A percentile compares a stretch with the other conserved stretches of the same genome.
phyloP scores from a whole-genome alignment of 2,888 invertebrate species.

The Pheosia tremula region DNA sequence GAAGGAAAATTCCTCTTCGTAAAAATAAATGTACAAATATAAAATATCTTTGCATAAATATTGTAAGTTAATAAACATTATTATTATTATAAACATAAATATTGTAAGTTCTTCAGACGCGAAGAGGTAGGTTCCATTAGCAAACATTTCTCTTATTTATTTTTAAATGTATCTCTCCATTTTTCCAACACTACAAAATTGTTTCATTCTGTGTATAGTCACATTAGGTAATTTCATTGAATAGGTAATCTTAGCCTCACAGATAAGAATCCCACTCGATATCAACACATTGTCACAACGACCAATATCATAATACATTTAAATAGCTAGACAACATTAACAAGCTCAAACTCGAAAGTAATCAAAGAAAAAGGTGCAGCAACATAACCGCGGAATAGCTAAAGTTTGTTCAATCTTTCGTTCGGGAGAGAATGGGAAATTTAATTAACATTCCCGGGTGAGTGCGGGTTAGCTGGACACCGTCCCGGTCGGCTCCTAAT shows the following conservation, averaged over 20 bases:
- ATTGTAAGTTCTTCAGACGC: background rate
- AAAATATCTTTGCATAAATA: slow-evolving; percentile 17
- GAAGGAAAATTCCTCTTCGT: slow-evolving; percentile 3
- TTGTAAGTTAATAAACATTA: slow-evolving; percentile 1
- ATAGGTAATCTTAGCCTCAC: background rate
- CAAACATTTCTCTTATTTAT: no score
- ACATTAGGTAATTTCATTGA: no score
- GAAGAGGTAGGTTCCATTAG: no score
- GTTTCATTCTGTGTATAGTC: no score
- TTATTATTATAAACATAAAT: no score
- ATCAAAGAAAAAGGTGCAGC: slow-evolving; percentile 53
- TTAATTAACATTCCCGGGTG: slow-evolving; percentile 70
- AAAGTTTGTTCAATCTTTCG: slow-evolving; percentile 61
- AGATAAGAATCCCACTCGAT: background rate
- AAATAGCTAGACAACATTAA: slow-evolving; percentile 9
- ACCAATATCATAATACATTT: background rate
- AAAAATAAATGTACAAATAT: slow-evolving; percentile 8
- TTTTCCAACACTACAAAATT: no score
- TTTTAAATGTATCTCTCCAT: no score
- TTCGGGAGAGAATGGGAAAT: slow-evolving; percentile 46
- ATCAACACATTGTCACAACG: background rate
- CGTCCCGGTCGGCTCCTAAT: slow-evolving; percentile 53
- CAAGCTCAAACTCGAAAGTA: slow-evolving; percentile 44
- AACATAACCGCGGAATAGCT: slow-evolving; percentile 50
- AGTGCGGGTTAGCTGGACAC: slow-evolving; percentile 48